Base-by-base conservation (phyloP, 2,797 vertebrate genomes). In the Sylvilagus floridanus region DNA sequence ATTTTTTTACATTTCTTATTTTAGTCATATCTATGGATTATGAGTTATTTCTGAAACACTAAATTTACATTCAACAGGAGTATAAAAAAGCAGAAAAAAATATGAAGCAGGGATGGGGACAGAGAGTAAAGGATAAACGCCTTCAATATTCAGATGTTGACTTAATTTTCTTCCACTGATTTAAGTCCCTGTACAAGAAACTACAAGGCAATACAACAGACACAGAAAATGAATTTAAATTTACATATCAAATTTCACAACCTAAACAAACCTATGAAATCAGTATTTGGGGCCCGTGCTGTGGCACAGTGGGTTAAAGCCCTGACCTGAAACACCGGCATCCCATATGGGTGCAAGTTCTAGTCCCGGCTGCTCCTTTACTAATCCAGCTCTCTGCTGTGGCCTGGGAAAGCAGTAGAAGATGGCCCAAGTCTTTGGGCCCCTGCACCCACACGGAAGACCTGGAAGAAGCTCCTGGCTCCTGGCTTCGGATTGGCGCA, bases 51-150 rank as follows among this genome's bases (percentile, higher is more conserved):
- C 72, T 72, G 42, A 62, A 89, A 68, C 6, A 93, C 62, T 24
- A 93, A 72, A 54, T 83, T 69, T 87, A 68, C 7, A 66, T 72
- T 60, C 96, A 66, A 24, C 19, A 69, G 47, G 73, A 89, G 54
- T 75, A n/a, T 71, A 95, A 69, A 28, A n/a, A 79, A 69, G 77
- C 32, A 76, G 11, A 91, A 84, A 94, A 26, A 65, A 78, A 89
- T n/a, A 79, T 4, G 2, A 84, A 85, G 60, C 52, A 75, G 17
- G 68, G 8, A 81, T 52, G 8, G 50, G 6, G 73, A 35, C 13
- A 32, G 26, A 28, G 21, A 88, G 21, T 16, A 19, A 52, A 60
- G 42, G 2, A 35, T 10, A 60, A 82, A 37, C 5, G 0, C 4
- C 7, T 30, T 57, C 14, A 30, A 22, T 24, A 52, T 52, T 19